Base-by-base conservation (phyloP, 2,113 vertebrate genomes). In the Phylloscopus whistleri region DNA sequence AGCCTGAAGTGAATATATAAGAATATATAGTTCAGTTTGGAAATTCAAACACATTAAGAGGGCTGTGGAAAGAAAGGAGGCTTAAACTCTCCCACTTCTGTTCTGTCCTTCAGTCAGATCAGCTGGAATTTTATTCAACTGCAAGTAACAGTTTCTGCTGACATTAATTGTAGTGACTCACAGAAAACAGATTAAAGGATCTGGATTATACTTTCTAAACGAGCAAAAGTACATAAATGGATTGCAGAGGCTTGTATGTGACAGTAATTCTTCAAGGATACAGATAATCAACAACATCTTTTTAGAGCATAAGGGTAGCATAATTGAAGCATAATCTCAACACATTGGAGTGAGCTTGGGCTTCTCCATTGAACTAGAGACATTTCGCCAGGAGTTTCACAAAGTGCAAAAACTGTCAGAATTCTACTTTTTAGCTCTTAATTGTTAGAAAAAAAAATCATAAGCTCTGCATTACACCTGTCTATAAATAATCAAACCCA, bases 81-180 rank as follows among this genome's bases (percentile, higher is more conserved):
- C 5, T 51, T 77, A 5, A 3, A 0, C 2, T 46, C 24, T 85
- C 11, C 41, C 8, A 6, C 4, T 80, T 68, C 33, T 64, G 1
- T 60, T 85, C n/a, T n/a, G n/a, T n/a, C 16, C 26, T 72, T 58
- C 19, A 67, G 18, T 17, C 26, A 35, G 35, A 46, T 43, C 35
- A 17, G 10, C 33, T 28, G 52, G 58, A 84, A 51, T 79, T 79
- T 75, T n/a, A 24, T 16, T 59, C 9, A 22, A 2, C 16, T 75
- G 43, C 63, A 72, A 77, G 30, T 21, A 35, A 31, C n/a, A 26
- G 10, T 35, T 73, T 89, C 22, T 91, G 21, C 30, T 87, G 33
- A 60, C 60, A 21, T 68, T 68, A 43, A 28, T 59, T 44, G 28
- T 56, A 64, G 27, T 73, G 41, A 44, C 16, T 77, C 1, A 1